These are phyloP conservation scores for Galerucella pusilla DNA, from an alignment of 2,888 invertebrate genomes.

Conservation along the genomic window DNA sequence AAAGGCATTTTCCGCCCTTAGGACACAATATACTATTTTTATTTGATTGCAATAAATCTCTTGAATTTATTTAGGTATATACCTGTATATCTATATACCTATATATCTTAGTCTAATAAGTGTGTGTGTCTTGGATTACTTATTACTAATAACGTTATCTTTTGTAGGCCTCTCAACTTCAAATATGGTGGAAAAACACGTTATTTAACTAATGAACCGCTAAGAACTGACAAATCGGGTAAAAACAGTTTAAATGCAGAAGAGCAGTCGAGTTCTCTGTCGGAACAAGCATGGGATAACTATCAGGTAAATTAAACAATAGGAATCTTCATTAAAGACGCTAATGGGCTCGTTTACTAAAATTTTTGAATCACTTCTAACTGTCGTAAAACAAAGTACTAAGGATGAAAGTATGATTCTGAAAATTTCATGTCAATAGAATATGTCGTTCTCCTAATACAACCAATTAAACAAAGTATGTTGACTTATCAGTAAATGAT, in stretches of 20 bases:
- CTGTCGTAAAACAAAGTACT: too few species aligned
- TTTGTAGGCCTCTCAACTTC: constrained; percentile 69
- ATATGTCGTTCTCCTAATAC: too few species aligned
- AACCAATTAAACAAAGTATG: too few species aligned
- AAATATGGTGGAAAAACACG: constrained; percentile 70
- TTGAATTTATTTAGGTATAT: neutral
- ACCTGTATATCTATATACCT: too few species aligned
- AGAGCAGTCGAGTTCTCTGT: constrained; percentile 84
- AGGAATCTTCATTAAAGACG: too few species aligned
- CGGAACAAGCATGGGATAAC: constrained; percentile 95
- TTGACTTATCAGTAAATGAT: too few species aligned
- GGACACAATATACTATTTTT: too few species aligned
- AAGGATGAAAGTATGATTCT: too few species aligned
- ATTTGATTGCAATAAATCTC: neutral
- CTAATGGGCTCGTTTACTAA: too few species aligned
- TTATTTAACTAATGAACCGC: constrained; percentile 60
- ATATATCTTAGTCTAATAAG: neutral
- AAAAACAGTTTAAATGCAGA: constrained; percentile 74
- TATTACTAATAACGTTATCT: constrained; percentile 30
- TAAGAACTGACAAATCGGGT: constrained; percentile 60
- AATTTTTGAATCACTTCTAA: too few species aligned
- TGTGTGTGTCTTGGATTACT: neutral
- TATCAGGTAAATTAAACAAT: constrained; percentile 75
- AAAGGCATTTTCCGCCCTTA: too few species aligned
- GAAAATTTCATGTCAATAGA: too few species aligned